Conservation (phyloP, 2,113 vertebrate species). For the Apaloderma vittatum region DNA sequence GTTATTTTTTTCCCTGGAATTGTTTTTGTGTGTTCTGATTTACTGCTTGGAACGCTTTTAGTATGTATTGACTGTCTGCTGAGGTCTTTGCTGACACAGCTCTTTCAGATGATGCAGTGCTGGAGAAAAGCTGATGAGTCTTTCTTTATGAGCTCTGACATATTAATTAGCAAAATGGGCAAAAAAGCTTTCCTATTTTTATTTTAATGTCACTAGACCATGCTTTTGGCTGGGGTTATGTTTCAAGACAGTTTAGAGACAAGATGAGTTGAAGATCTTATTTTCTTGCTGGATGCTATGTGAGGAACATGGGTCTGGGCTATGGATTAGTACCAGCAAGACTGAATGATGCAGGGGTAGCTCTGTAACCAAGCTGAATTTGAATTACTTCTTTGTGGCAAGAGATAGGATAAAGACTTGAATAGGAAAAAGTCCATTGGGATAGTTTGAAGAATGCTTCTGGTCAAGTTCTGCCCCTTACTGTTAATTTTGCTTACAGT, state of each 20-base stretch:
- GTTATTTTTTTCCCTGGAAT: constrained; percentile 38
- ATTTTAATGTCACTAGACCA: constrained; percentile 85
- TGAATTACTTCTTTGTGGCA: not conserved
- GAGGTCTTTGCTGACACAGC: constrained; percentile 85
- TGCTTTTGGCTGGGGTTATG: constrained; percentile 39
- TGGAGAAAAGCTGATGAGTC: constrained; percentile 85
- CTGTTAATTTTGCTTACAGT: not conserved
- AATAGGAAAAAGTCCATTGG: not conserved
- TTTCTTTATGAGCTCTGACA: constrained; percentile 94
- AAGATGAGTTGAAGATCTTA: constrained; percentile 18
- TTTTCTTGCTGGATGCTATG: not conserved
- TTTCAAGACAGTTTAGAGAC: constrained; percentile 23
- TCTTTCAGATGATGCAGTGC: constrained; percentile 83
- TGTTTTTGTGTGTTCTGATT: constrained; percentile 76
- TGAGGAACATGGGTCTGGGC: not conserved
- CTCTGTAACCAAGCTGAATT: not conserved
- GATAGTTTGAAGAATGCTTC: not conserved
- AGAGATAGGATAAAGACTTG: not conserved
- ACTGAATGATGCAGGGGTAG: not conserved
- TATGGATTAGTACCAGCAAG: not conserved
- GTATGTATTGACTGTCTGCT: constrained; percentile 90
- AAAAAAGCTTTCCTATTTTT: constrained; percentile 86
- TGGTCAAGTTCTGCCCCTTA: not conserved
- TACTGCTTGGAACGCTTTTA: constrained; percentile 81
- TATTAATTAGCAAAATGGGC: constrained; percentile 96